These are phyloP conservation scores for Chaetodon trifasciatus DNA, from an alignment of 2,797 vertebrate genomes.

Conservation along the genomic window DNA sequence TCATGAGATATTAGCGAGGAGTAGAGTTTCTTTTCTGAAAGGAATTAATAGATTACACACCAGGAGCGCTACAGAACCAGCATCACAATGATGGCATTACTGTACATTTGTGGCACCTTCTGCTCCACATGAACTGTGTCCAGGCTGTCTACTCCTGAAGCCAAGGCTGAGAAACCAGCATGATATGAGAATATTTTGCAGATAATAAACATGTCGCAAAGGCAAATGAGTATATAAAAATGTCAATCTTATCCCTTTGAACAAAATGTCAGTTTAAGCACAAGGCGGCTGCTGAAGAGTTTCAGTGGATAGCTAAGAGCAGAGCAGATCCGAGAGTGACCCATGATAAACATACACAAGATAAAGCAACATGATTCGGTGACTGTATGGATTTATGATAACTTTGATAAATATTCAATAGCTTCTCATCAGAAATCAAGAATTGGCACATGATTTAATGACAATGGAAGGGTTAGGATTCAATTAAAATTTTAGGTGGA, in stretches of 20 bases:
- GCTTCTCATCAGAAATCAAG: conserved; percentile 44
- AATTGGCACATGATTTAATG: conserved; percentile 60
- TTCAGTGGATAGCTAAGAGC: conserved; percentile 42
- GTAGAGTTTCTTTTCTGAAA: conserved; percentile 28
- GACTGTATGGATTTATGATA: conserved; percentile 27
- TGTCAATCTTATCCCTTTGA: conserved; percentile 37
- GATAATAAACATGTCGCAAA: conserved; percentile 63
- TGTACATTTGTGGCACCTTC: conserved; percentile 15
- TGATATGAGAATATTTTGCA: conserved; percentile 57
- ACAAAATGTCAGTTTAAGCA: conserved; percentile 52
- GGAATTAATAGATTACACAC: neutral
- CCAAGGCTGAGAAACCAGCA: conserved; percentile 50
- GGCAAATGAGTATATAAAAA: conserved; percentile 65
- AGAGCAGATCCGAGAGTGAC: conserved; percentile 52
- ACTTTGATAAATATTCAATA: conserved; percentile 22
- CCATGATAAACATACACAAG: conserved; percentile 31
- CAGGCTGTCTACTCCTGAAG: conserved; percentile 38
- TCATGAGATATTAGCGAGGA: neutral
- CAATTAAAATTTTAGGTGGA: conserved; percentile 33
- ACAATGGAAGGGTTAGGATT: conserved; percentile 42
- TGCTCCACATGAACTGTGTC: conserved; percentile 32
- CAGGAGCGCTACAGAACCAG: conserved; percentile 32
- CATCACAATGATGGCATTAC: conserved; percentile 19
- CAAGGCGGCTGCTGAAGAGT: conserved; percentile 46
- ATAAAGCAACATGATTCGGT: conserved; percentile 40